These are phyloP conservation scores for Cryptoblepharus egeriae DNA, from an alignment of 2,797 vertebrate species.

Conservation along the genomic window DNA sequence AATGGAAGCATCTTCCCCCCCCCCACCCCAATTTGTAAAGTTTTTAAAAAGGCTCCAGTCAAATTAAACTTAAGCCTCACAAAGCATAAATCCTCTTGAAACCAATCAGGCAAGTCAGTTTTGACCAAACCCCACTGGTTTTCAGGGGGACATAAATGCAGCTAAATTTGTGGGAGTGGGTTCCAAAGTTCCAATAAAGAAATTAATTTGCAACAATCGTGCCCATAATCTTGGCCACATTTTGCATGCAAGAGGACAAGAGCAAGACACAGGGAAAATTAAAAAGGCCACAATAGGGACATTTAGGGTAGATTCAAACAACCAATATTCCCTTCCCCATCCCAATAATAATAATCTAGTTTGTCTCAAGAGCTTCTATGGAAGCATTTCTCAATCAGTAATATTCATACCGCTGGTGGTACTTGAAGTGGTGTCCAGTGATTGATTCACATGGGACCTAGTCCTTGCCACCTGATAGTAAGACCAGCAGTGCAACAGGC, in stretches of 20 bases:
- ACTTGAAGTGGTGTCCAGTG: no score
- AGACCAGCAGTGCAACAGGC: no score
- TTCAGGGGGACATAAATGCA: not conserved
- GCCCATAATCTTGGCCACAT: not conserved
- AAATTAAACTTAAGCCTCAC: not conserved
- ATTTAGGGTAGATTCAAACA: not conserved
- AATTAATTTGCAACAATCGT: not conserved
- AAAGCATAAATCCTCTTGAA: not conserved
- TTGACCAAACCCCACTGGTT: not conserved
- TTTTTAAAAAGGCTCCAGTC: not conserved
- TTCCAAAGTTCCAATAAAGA: not conserved
- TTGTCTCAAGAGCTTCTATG: not conserved
- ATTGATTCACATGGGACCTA: no score
- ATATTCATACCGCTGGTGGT: no score
- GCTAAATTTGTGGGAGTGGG: not conserved
- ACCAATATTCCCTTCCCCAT: not conserved
- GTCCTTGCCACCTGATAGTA: no score
- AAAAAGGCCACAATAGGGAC: not conserved
- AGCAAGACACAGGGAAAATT: not conserved
- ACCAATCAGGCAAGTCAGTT: not conserved
- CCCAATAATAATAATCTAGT: no score
- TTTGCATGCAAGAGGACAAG: conserved; percentile 9
- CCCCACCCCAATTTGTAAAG: not conserved
- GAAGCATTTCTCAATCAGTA: no score
- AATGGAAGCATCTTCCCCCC: not conserved